These are phyloP conservation scores for Pungitius pungitius DNA, from an alignment of 2,113 vertebrate species.

Conservation along the genomic window DNA sequence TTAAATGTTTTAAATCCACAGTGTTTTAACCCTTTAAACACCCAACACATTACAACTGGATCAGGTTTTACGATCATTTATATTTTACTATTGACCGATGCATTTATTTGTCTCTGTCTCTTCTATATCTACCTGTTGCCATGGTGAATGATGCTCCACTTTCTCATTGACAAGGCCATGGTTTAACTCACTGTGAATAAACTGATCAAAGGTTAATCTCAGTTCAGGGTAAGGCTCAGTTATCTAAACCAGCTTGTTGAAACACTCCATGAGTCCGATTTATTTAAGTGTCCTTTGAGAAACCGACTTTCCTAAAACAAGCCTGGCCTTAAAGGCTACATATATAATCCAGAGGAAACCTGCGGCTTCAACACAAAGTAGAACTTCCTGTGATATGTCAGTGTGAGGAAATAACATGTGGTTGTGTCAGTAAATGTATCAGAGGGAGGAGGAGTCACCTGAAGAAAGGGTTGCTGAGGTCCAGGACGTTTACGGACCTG, in stretches of 20 bases:
- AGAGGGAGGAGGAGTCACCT: conserved; percentile 56
- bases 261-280: background rate
- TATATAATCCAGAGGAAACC: background rate
- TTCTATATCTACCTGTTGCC: no score
- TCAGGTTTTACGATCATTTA: no score
- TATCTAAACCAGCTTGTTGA: background rate
- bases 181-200: no score
- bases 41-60: no score
- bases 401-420: background rate
- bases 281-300: background rate
- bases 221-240: background rate
- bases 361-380: background rate
- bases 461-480: conserved; percentile 86
- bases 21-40: no score
- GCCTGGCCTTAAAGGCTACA: no score
- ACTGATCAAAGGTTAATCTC: background rate
- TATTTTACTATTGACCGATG: no score
- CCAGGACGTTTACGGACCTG: conserved; percentile 82
- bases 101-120: no score
- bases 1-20: no score
- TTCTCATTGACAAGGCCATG: no score
- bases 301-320: background rate
- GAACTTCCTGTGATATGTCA: background rate
- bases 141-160: no score
- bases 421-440: background rate